Base-by-base conservation (phyloP, 2,113 vertebrate species). In the Gallinago undulata region DNA sequence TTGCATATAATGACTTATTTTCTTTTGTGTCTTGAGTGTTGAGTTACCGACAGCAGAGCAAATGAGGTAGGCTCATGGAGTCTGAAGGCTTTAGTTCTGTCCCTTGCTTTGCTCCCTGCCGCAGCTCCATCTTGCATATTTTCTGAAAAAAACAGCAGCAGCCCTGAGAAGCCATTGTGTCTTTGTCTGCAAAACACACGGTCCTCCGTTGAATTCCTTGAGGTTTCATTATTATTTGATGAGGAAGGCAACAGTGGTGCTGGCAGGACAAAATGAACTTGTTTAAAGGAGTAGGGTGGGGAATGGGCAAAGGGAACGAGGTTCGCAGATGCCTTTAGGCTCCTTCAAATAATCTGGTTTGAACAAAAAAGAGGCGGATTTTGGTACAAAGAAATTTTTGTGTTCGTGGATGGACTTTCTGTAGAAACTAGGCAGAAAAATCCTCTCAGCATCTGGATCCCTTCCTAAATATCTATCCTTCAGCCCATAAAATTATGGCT, bases 21-120 rank as follows among this genome's bases (percentile, higher is more conserved):
- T 95, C 63, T 86, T 95, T 94, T 85, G 86, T 86, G 45, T 69
- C 45, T 79, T 64, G 84, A 62, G 77, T 95, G 95, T 94, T 93
- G 94, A 96, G 92, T 82, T 94, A 79, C 90, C 96, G 95, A 96
- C 77, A 97, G 95, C 80, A 94, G 92, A 97, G 94, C 89, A 97
- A 97, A 98, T 94, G 92, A 97, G 81, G 68, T 95, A 13, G 92
- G 94, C 75, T 86, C 18, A 8, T 86, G 89, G 97, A 96, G 94
- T 94, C 86, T 81, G 94, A 93, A 93, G 82, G 70, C 69, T 90
- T 73, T 37, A 4, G 51, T 73, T 89, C 56, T 37, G 39, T 56
- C 43, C 50, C 75, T 79, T 48, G 53, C 77, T 92, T 94, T 94
- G 75, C 93, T 96, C 53, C 18, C 67, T 93, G 95, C 41, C 48